Percentiles rank a stretch among this genome's conserved stretches.
phyloP scores from a whole-genome alignment of 2,113 vertebrate species.

The Sylvilagus bachmani region DNA sequence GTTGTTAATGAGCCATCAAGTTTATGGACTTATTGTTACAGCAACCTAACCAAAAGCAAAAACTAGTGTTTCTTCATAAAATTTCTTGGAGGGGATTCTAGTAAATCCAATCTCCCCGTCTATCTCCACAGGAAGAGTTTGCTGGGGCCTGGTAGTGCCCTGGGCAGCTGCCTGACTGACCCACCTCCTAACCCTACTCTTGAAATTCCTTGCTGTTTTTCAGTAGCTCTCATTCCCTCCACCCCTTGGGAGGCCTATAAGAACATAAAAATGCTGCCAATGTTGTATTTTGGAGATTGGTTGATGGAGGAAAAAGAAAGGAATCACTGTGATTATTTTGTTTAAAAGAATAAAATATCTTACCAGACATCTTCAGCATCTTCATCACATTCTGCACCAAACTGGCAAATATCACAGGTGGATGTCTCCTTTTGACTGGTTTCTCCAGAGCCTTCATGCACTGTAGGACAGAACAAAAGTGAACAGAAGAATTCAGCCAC shows the following conservation, averaged over 20 bases:
- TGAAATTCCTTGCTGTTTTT: neutral
- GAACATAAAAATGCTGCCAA: neutral
- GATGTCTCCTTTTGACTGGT: constrained; percentile 98
- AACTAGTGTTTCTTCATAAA: neutral
- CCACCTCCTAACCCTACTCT: neutral
- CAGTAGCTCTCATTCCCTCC: neutral
- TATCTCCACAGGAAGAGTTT: neutral
- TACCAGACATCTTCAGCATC: constrained; percentile 99
- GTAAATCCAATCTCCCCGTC: neutral
- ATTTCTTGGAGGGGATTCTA: neutral
- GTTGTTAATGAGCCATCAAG: neutral
- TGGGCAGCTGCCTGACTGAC: neutral
- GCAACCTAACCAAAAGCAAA: neutral
- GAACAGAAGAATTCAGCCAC: constrained; percentile 72
- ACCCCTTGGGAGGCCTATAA: neutral
- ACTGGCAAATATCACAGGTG: constrained; percentile 99
- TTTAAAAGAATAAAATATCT: neutral
- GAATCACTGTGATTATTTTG: neutral
- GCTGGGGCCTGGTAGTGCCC: neutral
- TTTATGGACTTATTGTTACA: neutral
- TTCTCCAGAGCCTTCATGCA: constrained; percentile 97
- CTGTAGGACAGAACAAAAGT: constrained; percentile 85
- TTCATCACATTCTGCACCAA: constrained; percentile 99
- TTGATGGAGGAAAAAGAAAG: neutral
- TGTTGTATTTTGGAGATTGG: neutral